phyloP scores from a whole-genome alignment of 2,888 invertebrate genomes.

The Eupithecia centaureata region DNA sequence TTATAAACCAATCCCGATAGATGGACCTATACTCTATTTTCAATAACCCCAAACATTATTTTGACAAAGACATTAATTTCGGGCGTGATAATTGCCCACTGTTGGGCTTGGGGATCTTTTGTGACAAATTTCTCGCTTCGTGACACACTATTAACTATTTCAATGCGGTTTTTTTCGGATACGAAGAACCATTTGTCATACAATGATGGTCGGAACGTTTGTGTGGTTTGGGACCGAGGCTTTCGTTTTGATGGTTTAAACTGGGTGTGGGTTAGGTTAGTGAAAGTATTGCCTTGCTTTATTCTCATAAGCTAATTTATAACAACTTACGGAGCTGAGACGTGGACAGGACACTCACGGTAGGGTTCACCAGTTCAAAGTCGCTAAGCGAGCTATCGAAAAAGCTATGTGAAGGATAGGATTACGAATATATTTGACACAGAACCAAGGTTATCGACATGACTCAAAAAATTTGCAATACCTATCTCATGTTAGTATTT shows the following conservation, averaged over 20 bases:
- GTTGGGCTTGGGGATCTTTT: constrained; percentile 56
- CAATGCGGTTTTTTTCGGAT: constrained; percentile 58
- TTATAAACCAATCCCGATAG: not conserved
- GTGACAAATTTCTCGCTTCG: constrained; percentile 78
- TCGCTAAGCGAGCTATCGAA: too few relatives aligned
- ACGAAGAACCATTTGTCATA: constrained; percentile 68
- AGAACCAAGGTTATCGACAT: too few relatives aligned
- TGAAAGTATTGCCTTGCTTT: not conserved
- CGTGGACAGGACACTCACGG: too few relatives aligned
- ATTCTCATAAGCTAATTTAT: not conserved
- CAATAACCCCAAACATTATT: constrained; percentile 45
- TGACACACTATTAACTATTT: constrained; percentile 74
- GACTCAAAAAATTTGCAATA: too few relatives aligned
- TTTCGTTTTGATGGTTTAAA: constrained; percentile 26
- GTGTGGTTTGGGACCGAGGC: constrained; percentile 41
- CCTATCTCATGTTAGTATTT: too few relatives aligned
- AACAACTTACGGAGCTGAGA: too few relatives aligned
- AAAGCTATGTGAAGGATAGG: too few relatives aligned
- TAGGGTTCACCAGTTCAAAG: too few relatives aligned
- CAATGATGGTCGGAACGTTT: constrained; percentile 69
- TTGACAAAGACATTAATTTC: constrained; percentile 76
- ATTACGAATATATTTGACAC: too few relatives aligned
- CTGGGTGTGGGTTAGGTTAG: constrained; percentile 18
- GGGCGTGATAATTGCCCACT: constrained; percentile 76
- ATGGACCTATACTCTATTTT: not conserved